Conservation (phyloP, 2,888 invertebrate species). For the Mythimna vitellina region DNA sequence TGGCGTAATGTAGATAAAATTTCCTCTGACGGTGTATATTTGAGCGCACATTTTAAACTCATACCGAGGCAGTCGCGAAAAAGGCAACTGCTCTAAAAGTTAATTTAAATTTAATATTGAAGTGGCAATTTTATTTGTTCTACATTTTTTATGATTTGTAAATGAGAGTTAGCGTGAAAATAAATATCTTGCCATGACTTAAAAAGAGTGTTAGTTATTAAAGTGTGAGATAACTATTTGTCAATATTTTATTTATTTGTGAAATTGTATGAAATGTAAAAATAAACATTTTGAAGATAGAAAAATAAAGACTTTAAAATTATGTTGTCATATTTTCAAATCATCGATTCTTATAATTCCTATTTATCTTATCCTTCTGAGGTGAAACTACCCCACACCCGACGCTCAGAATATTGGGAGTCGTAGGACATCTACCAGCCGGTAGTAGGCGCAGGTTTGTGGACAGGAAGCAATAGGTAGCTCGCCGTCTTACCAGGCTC, state of each 20-base stretch:
- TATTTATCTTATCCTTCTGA: not conserved
- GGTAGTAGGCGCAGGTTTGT: too few relatives aligned
- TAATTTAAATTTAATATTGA: conserved; percentile 32
- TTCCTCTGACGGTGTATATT: not conserved
- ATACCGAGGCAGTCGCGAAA: conserved; percentile 26
- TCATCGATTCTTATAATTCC: not conserved
- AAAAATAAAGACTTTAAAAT: conserved; percentile 75
- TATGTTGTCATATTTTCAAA: not conserved
- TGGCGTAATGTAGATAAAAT: conserved; percentile 13
- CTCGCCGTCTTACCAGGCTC: too few relatives aligned
- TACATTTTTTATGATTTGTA: conserved; percentile 33
- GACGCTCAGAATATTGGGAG: too few relatives aligned
- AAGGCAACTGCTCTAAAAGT: conserved; percentile 25
- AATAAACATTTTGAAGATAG: conserved; percentile 72
- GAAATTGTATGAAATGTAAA: conserved; percentile 77
- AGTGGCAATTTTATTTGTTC: conserved; percentile 26
- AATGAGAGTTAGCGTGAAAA: conserved; percentile 25
- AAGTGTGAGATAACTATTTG: conserved; percentile 49
- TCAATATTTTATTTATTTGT: conserved; percentile 65
- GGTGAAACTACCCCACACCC: too few relatives aligned
- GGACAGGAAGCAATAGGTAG: too few relatives aligned
- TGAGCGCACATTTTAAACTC: conserved; percentile 9
- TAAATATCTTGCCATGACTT: conserved; percentile 33
- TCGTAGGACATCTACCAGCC: too few relatives aligned
- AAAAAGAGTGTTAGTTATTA: conserved; percentile 46